Evolutionary conservation across 2,113 vertebrate genomes (phyloP).

Genomic region (Cacatua alba): DNA sequence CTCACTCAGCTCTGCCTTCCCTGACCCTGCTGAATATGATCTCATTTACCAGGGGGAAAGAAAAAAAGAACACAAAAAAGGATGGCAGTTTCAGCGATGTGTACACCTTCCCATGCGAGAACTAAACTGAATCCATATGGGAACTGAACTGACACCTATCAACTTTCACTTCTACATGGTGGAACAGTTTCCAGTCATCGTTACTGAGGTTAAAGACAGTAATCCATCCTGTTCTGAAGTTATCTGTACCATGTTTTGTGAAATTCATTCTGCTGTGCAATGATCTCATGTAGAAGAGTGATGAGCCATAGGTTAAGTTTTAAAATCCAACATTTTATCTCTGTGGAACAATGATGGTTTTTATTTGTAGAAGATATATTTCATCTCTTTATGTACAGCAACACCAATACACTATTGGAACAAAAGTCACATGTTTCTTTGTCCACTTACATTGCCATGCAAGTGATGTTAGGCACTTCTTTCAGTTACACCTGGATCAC

Average conservation of each 20-base stretch:
- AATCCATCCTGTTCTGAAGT: background rate
- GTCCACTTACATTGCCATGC: background rate
- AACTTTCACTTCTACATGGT: background rate
- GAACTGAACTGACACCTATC: background rate
- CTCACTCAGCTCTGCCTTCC: background rate
- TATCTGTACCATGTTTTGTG: background rate
- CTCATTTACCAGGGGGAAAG: background rate
- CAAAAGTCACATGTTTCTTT: background rate
- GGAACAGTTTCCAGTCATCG: background rate
- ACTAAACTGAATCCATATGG: background rate
- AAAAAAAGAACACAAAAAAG: background rate
- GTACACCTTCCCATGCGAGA: background rate
- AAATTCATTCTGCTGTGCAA: constrained; percentile 3
- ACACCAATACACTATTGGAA: background rate
- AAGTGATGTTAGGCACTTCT: constrained; percentile 5
- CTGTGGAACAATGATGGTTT: background rate
- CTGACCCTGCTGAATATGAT: background rate
- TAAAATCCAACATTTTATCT: background rate
- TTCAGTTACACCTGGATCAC: background rate
- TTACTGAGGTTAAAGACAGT: background rate
- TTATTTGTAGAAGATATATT: background rate
- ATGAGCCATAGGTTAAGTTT: constrained; percentile 2
- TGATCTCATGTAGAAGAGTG: background rate
- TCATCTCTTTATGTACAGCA: background rate
- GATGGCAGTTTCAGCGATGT: background rate